Percentiles rank a stretch among this genome's conserved stretches.
phyloP scores from a whole-genome alignment of 2,113 vertebrate species.

The Alligator mississippiensis region DNA sequence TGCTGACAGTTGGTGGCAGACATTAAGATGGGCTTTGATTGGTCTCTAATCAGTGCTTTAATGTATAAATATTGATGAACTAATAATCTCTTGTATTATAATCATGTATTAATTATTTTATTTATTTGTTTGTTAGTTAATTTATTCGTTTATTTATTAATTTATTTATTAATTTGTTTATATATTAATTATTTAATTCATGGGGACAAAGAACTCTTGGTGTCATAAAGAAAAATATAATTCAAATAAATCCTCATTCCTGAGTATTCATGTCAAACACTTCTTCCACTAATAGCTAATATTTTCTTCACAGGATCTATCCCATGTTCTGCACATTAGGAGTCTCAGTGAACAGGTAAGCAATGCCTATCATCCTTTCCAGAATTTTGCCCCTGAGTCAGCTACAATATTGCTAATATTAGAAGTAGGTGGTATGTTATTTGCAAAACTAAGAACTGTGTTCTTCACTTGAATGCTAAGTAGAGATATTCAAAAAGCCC shows the following conservation, averaged over 20 bases:
- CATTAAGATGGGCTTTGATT: rapidly evolving
- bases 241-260: not conserved
- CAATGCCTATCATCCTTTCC: not conserved
- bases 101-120: not conserved
- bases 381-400: not conserved
- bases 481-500: no score
- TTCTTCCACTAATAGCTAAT: not conserved
- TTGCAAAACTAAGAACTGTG: not conserved
- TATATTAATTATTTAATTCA: not conserved
- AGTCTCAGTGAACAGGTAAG: constrained; percentile 54
- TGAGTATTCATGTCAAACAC: not conserved
- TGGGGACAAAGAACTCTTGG: not conserved
- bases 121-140: not conserved
- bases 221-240: not conserved
- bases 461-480: no score
- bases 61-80: not conserved
- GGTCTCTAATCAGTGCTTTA: not conserved
- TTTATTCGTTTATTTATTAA: no score
- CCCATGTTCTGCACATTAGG: constrained; percentile 34
- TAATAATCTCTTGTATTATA: not conserved
- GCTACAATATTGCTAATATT: not conserved
- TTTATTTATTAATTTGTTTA: no score
- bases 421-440: not conserved
- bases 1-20: not conserved
- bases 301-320: constrained; percentile 46